Evolutionary conservation across 2,113 vertebrate genomes (phyloP).

Genomic region (Otis tarda): DNA sequence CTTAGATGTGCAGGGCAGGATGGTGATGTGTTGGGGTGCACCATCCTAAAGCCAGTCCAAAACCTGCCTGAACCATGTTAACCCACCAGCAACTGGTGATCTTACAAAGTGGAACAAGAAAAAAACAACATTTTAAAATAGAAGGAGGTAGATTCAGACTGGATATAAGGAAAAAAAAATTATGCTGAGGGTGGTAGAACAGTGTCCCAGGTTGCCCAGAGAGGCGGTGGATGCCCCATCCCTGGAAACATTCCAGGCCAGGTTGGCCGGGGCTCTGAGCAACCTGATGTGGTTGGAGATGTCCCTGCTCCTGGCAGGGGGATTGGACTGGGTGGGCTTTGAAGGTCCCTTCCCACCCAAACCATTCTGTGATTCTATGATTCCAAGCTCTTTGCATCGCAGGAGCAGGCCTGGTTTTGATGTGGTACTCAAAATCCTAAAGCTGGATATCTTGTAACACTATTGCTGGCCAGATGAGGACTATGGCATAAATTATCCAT

Average conservation of each 20-base stretch:
- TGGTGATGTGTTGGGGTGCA: neutral
- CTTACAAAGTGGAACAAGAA: neutral
- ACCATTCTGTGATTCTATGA: no score
- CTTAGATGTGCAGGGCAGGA: neutral
- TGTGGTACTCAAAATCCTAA: neutral
- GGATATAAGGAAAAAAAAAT: no score
- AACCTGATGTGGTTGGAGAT: no score
- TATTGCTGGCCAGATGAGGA: neutral
- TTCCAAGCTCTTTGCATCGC: rapidly evolving
- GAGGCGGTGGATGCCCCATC: no score
- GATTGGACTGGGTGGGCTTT: no score
- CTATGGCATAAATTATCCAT: neutral
- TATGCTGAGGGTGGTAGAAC: no score
- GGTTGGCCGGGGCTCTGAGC: no score
- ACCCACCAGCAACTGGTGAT: neutral
- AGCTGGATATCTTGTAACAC: rapidly evolving
- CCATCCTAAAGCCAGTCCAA: neutral
- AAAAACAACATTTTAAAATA: neutral
- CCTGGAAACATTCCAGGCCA: no score
- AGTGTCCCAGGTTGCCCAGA: no score
- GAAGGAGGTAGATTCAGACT: no score
- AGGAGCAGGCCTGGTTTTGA: neutral
- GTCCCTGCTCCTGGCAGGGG: no score
- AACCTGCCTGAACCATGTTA: neutral
- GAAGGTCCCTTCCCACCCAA: no score